Base-by-base conservation (phyloP, 2,113 vertebrate species). In the Riparia riparia region DNA sequence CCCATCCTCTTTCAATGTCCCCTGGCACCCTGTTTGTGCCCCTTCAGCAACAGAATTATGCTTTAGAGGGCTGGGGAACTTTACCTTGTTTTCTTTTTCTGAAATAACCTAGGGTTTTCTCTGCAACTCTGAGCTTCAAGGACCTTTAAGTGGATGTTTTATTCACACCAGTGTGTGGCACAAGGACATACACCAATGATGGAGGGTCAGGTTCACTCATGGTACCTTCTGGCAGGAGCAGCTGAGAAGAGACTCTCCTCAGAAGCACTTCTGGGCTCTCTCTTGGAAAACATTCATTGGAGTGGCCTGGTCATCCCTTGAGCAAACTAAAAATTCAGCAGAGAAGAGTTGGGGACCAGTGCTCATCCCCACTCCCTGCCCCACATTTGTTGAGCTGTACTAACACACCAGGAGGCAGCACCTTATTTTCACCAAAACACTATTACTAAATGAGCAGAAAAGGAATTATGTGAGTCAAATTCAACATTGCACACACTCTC, bases 121-220 rank as follows among this genome's bases (percentile, higher is more conserved):
- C n/a, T 82, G 82, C 24, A 84, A 7, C 24, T 73, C 32, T 70
- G 42, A 69, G 47, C 13, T 69, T 76, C 29, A 28, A 22, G 20
- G 73, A 73, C 17, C 17, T n/a, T 11, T 2, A 11, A 70, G 24
- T 12, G 14, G 31, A 18, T 60, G 26, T 64, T 86, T 93, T 53
- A 20, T 53, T 81, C 32, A 60, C 26, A 81, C 12, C 34, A 31
- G 13, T 10, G 15, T 19, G 31, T 44, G 54, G 29, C 16, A 39
- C 0, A 0, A 51, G 34, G 28, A 58, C 20, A 9, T 26, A 28
- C 1, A 1, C 16, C 69, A 39, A 2, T 17, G 26, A 7, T 41
- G 29, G n/a, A 65, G 4, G 17, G 9, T 19, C 50, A 69, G 15
- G n/a, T 37, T 32, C 29, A 45, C 12, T 32, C 37, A 9, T 4